Evolutionary conservation across 2,888 invertebrate genomes (phyloP).

Genomic region (Stramonita haemastoma): DNA sequence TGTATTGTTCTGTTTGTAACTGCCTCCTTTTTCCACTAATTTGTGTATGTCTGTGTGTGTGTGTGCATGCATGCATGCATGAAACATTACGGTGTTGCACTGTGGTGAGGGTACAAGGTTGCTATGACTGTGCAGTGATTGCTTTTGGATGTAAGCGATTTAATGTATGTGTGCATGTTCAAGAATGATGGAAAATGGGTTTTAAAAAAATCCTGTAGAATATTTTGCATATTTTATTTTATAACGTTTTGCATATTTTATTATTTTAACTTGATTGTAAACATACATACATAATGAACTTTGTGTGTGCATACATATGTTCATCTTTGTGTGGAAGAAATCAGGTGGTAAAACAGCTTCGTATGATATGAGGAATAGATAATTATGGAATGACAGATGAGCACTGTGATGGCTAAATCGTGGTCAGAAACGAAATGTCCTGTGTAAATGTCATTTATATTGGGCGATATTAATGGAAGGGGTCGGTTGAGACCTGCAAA

Average conservation of each 20-base stretch:
- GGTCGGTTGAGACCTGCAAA: not conserved
- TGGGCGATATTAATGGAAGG: not conserved
- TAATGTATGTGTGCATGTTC: not conserved
- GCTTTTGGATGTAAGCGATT: too few relatives aligned
- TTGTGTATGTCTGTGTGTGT: not conserved
- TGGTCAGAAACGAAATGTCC: too few relatives aligned
- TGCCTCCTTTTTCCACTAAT: slow-evolving; percentile 22
- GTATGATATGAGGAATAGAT: not conserved
- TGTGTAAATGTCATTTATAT: not conserved
- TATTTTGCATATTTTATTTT: not conserved
- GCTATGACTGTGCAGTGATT: too few relatives aligned
- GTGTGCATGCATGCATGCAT: not conserved
- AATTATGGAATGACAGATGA: too few relatives aligned
- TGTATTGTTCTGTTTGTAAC: slow-evolving; percentile 11
- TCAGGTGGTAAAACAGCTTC: not conserved
- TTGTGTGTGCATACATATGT: slow-evolving; percentile 17
- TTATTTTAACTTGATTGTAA: not conserved
- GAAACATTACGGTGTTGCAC: too few relatives aligned
- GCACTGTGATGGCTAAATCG: too few relatives aligned
- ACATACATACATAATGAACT: not conserved
- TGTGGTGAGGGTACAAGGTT: too few relatives aligned
- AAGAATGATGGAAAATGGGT: not conserved
- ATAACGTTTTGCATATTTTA: not conserved
- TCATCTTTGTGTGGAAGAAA: not conserved
- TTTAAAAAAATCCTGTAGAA: not conserved